Evolutionary conservation across 2,888 invertebrate species (phyloP).

Genomic region (Ctenicera cuprea): DNA sequence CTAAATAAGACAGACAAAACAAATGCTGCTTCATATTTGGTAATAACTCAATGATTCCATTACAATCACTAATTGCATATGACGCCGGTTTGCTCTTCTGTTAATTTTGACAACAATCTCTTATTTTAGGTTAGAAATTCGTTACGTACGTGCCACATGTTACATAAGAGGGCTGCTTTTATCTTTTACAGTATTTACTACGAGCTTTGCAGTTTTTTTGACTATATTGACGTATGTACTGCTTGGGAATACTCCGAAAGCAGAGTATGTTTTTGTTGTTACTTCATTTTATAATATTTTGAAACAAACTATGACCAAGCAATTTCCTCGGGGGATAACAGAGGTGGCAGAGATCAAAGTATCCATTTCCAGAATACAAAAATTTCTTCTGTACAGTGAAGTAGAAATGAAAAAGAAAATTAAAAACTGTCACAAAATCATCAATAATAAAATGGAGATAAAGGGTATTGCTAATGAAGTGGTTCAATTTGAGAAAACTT

Average conservation of each 20-base stretch:
- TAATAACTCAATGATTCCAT: no score
- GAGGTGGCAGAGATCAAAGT: conserved; percentile 86
- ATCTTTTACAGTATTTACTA: conserved; percentile 89
- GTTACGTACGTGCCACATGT: conserved; percentile 80
- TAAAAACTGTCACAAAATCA: not conserved
- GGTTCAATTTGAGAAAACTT: not conserved
- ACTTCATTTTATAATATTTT: conserved; percentile 92
- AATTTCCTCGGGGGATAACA: conserved; percentile 89
- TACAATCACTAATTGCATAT: no score
- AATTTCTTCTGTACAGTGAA: conserved; percentile 73
- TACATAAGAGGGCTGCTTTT: conserved; percentile 84
- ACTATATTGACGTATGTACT: conserved; percentile 85
- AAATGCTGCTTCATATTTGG: no score
- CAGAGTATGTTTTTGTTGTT: conserved; percentile 89
- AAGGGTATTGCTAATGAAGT: conserved; percentile 7
- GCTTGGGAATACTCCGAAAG: conserved; percentile 80
- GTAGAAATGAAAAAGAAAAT: conserved; percentile 23
- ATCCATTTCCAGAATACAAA: conserved; percentile 81
- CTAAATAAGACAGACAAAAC: no score
- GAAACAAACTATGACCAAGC: conserved; percentile 89
- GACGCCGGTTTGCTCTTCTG: no score
- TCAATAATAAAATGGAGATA: conserved; percentile 42
- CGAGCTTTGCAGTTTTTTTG: conserved; percentile 88
- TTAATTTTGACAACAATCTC: no score
- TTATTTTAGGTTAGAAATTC: conserved; percentile 77